Evolutionary conservation across 2,797 vertebrate species (phyloP).

Genomic region (Euphonia xanthogaster): DNA sequence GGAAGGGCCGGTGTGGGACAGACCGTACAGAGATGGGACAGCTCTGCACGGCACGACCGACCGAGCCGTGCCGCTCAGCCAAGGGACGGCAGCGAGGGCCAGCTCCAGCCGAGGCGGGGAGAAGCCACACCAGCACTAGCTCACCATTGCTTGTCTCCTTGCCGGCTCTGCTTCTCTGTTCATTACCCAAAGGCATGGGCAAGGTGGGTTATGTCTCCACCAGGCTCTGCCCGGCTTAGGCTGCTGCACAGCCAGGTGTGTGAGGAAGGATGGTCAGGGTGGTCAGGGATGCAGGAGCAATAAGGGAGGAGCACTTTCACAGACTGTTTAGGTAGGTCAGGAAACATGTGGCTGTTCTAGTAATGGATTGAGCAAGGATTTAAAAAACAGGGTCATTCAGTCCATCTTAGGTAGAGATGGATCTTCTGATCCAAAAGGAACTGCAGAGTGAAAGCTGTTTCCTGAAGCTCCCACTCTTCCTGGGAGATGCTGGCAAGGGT

Average conservation of each 20-base stretch:
- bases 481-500: background rate
- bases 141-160: background rate
- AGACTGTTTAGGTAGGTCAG: background rate
- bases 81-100: background rate
- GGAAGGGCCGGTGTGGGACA: background rate
- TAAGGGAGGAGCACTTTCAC: background rate
- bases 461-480: background rate
- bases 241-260: background rate
- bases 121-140: background rate
- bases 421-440: background rate
- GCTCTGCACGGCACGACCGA: background rate
- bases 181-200: background rate
- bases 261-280: background rate
- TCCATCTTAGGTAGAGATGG: background rate
- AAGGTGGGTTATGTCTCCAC: too few species aligned
- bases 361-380: background rate
- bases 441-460: background rate
- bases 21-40: background rate
- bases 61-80: background rate
- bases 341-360: background rate
- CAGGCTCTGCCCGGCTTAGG: background rate
- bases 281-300: background rate
- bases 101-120: background rate
- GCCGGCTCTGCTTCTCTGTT: background rate
- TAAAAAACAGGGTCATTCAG: background rate